Conservation (phyloP, 2,113 vertebrate species). For the Silurus glanis region DNA sequence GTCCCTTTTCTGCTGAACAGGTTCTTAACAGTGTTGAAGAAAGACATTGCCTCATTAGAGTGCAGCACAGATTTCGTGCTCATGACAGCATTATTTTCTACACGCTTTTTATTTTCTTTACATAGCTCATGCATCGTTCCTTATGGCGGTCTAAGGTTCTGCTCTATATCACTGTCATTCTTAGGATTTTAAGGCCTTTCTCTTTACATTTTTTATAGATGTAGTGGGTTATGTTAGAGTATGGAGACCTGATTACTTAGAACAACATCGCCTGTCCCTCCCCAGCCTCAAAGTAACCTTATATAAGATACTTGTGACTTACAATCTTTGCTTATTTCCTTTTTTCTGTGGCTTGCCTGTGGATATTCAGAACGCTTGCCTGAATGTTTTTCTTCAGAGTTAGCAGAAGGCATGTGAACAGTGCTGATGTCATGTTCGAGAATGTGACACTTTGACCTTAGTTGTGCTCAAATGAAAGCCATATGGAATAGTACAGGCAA, state of each 20-base stretch:
- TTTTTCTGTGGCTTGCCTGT: conserved; percentile 8
- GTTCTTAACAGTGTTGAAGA: conserved; percentile 15
- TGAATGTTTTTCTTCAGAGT: conserved; percentile 51
- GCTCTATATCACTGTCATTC: neutral
- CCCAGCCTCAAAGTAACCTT: neutral
- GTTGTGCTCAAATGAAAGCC: conserved; percentile 73
- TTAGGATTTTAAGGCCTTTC: neutral
- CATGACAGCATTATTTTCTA: neutral
- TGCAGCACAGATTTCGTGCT: neutral
- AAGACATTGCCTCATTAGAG: neutral
- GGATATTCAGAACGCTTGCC: conserved; percentile 49
- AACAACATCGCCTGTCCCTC: neutral
- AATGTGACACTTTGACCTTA: conserved; percentile 57
- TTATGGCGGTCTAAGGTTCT: neutral
- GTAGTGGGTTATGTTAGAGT: neutral
- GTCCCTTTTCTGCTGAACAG: neutral
- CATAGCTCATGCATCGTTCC: neutral
- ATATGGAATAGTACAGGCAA: conserved; percentile 61
- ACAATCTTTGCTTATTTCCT: neutral
- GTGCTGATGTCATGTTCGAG: conserved; percentile 61
- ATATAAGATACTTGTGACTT: neutral
- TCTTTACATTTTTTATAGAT: neutral
- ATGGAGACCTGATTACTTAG: neutral
- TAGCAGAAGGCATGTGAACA: conserved; percentile 50
- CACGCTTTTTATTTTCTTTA: neutral